phyloP scores from a whole-genome alignment of 2,888 invertebrate species.

The Drosophila flavopinicola region DNA sequence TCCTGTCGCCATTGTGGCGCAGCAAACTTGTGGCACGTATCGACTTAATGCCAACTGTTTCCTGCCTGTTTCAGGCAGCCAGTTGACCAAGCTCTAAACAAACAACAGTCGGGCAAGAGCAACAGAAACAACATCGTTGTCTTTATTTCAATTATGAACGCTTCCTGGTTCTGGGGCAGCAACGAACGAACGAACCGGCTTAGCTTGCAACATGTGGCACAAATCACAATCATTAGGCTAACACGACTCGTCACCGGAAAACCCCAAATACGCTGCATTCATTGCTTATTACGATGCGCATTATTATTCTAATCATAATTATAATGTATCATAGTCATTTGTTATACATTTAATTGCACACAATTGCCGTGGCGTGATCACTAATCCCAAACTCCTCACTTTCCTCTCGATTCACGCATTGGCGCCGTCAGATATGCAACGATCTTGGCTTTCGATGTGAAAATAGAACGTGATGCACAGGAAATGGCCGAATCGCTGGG shows the following conservation, averaged over 20 bases:
- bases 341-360: constrained; percentile 69
- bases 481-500: constrained; percentile 97
- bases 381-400: constrained; percentile 12
- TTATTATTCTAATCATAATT: constrained; percentile 27
- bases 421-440: constrained; percentile 91
- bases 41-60: constrained; percentile 74
- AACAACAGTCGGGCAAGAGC: not conserved
- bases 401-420: constrained; percentile 7
- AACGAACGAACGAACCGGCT: no score
- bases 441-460: constrained; percentile 99
- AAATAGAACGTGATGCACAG: constrained; percentile 98
- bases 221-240: constrained; percentile 55
- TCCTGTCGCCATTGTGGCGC: constrained; percentile 43
- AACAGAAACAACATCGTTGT: constrained; percentile 24
- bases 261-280: constrained; percentile 14
- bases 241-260: constrained; percentile 14
- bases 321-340: constrained; percentile 35
- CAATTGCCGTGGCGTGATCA: constrained; percentile 50
- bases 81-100: constrained; percentile 29
- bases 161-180: constrained; percentile 60
- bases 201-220: constrained; percentile 29
- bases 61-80: constrained; percentile 45
- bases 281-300: constrained; percentile 23
- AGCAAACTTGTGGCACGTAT: constrained; percentile 46
- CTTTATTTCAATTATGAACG: constrained; percentile 68